Base-by-base conservation (phyloP, 2,113 vertebrate genomes). In the Nothobranchius furzeri region DNA sequence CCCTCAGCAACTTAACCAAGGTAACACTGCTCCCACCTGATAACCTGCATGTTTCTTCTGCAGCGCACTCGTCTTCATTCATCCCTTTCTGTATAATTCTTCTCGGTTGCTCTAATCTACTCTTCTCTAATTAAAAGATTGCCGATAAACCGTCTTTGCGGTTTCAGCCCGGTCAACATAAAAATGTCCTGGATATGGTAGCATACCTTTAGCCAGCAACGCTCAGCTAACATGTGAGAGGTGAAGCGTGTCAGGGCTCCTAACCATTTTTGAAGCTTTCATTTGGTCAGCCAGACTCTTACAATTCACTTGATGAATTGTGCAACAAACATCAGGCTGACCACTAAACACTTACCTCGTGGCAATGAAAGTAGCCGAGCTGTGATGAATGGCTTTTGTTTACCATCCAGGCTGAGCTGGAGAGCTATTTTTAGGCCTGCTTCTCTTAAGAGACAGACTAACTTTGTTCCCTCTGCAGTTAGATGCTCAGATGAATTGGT, bases 1-100 rank as follows among this genome's bases (percentile, higher is more conserved):
- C 96, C 69, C 93, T 99, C 92, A 96, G 95, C 94, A 98, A 95
- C 94, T 82, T 98, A 89, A 96, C 96, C 42, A 99, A 99, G 98
- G 98, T 99, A 97, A 84, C 56, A 13, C 17, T 4, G 40, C 63
- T 60, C n/a, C 60, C 12, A 49, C 60, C 60, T 50, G 54, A 69
- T 70, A 66, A 59, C 65, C 42, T 56, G 12, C 42, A 40, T 4
- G 14, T 46, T 5, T 6, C 42, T 57, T 37, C 65, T 46, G 42
- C 65, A 25, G 71, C 63, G 53, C 42, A 76, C 68, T 64, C 42
- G 2, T 9, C 37, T 40, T 40, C 69, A 14, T 14, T 12, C 13
- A 13, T 47, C 13, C 12, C 6, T 14, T 86, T 65, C 47, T 74
- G 52, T 14, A 60, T 60, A 72, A 62, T 63, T 76, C 24, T 24